Evolutionary conservation across 2,113 vertebrate species (phyloP).

Genomic region (Cromileptes altivelis): DNA sequence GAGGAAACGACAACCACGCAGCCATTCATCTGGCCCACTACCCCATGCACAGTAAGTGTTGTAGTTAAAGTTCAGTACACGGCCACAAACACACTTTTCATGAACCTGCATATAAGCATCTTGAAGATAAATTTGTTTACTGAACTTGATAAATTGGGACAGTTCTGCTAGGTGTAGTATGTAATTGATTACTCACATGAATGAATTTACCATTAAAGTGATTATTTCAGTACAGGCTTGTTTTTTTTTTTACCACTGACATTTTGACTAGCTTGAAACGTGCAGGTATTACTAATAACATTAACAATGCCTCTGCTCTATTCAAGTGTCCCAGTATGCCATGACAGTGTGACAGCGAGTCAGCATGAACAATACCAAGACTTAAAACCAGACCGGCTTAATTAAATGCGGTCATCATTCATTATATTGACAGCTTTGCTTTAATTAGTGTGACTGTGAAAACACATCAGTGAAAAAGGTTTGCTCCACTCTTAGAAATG

Average conservation of each 20-base stretch:
- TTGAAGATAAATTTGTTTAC: neutral
- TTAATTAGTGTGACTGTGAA: neutral
- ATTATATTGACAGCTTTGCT: neutral
- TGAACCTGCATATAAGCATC: neutral
- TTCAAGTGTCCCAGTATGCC: neutral
- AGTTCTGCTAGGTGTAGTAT: neutral
- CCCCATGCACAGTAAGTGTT: constrained; percentile 83
- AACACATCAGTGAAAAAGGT: neutral
- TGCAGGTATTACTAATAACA: neutral
- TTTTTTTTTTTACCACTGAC: neutral
- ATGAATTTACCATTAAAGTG: neutral
- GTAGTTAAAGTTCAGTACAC: neutral
- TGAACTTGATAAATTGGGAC: constrained; percentile 5
- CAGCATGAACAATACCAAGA: neutral
- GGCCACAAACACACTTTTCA: neutral
- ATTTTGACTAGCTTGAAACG: neutral
- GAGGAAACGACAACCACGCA: constrained; percentile 66
- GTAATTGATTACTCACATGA: neutral
- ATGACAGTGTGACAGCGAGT: neutral
- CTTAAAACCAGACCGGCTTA: neutral
- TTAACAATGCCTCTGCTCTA: neutral
- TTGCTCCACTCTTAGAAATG: neutral
- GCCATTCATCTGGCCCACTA: constrained; percentile 77
- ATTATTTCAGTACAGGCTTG: neutral
- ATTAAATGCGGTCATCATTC: neutral